Evolutionary conservation across 1,140 invertebrate species (phyloP).

Genomic region (Araneus ventricosus): DNA sequence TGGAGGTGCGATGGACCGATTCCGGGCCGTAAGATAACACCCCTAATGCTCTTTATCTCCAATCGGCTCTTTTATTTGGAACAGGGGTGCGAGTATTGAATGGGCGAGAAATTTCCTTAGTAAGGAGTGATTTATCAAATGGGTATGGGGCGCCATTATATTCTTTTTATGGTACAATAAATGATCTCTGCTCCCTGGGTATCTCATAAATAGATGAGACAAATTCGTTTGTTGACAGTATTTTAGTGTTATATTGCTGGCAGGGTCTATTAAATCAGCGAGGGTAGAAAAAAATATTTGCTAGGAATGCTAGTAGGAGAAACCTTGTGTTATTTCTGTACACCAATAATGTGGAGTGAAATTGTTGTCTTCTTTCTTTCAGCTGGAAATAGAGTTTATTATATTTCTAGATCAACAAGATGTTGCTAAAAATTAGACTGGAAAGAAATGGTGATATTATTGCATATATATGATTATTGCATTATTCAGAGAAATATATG

Average conservation of each 20-base stretch:
- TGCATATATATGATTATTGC: too few relatives aligned
- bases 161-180: slow-evolving; percentile 26
- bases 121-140: slow-evolving; percentile 26
- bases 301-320: neutral
- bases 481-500: too few relatives aligned
- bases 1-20: neutral
- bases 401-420: too few relatives aligned
- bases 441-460: too few relatives aligned
- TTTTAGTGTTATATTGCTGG: neutral
- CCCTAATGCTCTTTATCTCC: slow-evolving; percentile 23
- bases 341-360: too few relatives aligned
- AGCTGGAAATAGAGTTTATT: too few relatives aligned
- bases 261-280: neutral
- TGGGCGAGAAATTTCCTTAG: neutral
- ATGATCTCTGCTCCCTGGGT: neutral
- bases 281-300: neutral
- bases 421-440: too few relatives aligned
- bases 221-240: neutral
- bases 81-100: neutral
- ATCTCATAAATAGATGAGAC: neutral
- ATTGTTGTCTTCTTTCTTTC: too few relatives aligned
- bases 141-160: slow-evolving; percentile 19
- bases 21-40: slow-evolving; percentile 23
- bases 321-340: neutral
- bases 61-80: slow-evolving; percentile 5